phyloP scores from a whole-genome alignment of 2,888 invertebrate genomes.

The Cheilosia vulpina region DNA sequence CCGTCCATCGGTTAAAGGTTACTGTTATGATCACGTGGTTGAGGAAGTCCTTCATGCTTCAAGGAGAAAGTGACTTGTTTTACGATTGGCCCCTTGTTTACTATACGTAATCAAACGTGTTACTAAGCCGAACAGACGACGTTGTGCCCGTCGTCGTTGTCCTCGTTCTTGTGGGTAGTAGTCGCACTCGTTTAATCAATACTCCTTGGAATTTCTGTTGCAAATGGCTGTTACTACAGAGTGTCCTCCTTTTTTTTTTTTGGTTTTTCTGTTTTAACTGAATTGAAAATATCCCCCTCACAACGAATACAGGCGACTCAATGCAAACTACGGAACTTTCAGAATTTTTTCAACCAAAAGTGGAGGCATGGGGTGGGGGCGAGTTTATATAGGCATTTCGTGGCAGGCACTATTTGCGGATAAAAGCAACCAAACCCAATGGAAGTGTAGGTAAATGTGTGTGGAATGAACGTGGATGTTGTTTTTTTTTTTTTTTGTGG shows the following conservation, averaged over 20 bases:
- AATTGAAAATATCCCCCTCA: constrained; percentile 36
- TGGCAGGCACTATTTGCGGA: constrained; percentile 35
- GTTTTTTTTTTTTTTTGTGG: constrained; percentile 8
- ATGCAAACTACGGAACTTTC: constrained; percentile 27
- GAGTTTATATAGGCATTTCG: constrained; percentile 44
- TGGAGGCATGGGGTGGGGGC: neutral
- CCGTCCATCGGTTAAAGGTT: constrained; percentile 59
- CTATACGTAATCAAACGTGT: constrained; percentile 81
- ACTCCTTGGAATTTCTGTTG: constrained; percentile 60
- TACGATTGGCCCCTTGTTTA: constrained; percentile 79
- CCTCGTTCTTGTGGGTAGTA: constrained; percentile 25
- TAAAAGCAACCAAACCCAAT: constrained; percentile 30
- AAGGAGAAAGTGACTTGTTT: constrained; percentile 69
- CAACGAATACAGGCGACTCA: constrained; percentile 37
- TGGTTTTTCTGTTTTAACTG: constrained; percentile 41
- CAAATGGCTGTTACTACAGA: constrained; percentile 39
- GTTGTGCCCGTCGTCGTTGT: constrained; percentile 25
- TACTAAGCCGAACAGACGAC: constrained; percentile 59
- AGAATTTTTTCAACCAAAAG: constrained; percentile 21
- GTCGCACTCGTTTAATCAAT: constrained; percentile 67
- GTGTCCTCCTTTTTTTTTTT: constrained; percentile 48
- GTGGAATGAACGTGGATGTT: neutral
- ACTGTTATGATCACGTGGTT: constrained; percentile 38
- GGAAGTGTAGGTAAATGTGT: neutral
- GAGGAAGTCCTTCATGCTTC: constrained; percentile 57